These are phyloP conservation scores for Phalacrocorax brasilianus DNA, from an alignment of 2,113 vertebrate species.

Conservation along the genomic window DNA sequence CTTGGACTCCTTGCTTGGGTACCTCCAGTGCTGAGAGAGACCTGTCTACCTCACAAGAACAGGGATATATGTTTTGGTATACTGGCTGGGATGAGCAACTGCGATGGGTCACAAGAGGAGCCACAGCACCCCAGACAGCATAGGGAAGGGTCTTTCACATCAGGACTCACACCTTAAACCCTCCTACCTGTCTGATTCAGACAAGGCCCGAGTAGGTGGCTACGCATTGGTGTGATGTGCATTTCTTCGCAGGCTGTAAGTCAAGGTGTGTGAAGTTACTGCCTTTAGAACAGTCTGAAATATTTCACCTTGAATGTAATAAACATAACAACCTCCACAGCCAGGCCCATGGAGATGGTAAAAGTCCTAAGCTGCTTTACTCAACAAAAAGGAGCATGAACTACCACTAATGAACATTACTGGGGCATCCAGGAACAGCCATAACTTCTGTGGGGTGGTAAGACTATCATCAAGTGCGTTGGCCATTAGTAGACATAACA, in stretches of 20 bases:
- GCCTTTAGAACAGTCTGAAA: neutral
- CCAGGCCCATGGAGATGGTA: neutral
- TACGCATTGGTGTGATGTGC: neutral
- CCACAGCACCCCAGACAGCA: neutral
- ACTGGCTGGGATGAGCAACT: neutral
- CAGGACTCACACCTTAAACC: neutral
- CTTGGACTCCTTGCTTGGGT: neutral
- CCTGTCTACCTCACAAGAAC: neutral
- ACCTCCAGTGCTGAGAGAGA: neutral
- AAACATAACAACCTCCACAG: neutral
- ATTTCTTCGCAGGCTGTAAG: neutral
- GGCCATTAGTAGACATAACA: neutral
- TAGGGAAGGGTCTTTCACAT: neutral
- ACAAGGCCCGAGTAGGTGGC: neutral
- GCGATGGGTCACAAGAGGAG: fast-evolving
- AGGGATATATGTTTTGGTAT: neutral
- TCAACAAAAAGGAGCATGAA: neutral
- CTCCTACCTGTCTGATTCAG: neutral
- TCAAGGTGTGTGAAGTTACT: neutral
- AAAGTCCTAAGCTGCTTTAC: neutral
- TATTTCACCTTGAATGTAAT: neutral
- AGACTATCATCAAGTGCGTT: neutral
- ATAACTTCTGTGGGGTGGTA: neutral
- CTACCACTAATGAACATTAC: neutral
- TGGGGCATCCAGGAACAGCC: neutral